These are phyloP conservation scores for Lineus longissimus DNA, from an alignment of 1,140 invertebrate species.

Conservation along the genomic window DNA sequence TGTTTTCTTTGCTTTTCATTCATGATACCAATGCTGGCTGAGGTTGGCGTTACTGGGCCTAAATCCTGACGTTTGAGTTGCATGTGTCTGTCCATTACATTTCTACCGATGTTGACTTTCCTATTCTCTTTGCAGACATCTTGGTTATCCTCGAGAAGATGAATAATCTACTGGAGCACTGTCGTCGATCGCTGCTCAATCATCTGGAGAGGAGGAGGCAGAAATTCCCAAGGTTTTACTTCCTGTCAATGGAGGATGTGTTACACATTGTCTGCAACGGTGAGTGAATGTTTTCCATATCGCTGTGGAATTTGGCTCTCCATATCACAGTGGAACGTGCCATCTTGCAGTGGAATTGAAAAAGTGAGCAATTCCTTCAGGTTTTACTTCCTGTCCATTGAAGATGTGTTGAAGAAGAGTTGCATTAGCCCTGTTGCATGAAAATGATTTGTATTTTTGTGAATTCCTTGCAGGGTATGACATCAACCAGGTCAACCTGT, in stretches of 20 bases:
- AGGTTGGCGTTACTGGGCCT: too few species aligned
- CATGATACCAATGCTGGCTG: too few species aligned
- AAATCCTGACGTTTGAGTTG: too few species aligned
- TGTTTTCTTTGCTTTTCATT: too few species aligned
- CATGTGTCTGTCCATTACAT: too few species aligned
- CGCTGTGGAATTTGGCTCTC: too few species aligned
- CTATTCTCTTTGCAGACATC: conserved; percentile 36
- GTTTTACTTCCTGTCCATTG: conserved; percentile 52
- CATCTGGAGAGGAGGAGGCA: conserved; percentile 42
- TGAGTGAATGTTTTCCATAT: conserved; percentile 18
- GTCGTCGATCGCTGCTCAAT: conserved; percentile 40
- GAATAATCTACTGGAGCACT: conserved; percentile 39
- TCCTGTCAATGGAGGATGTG: conserved; percentile 51
- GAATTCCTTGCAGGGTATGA: conserved; percentile 42
- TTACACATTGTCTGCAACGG: conserved; percentile 51
- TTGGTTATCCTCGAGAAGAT: conserved; percentile 48
- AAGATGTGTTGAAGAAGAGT: conserved; percentile 52
- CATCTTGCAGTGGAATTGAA: too few species aligned
- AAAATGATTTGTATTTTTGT: too few species aligned
- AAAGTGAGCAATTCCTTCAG: too few species aligned
- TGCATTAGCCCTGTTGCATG: too few species aligned
- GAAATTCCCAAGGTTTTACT: conserved; percentile 51
- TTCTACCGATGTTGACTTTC: too few species aligned
- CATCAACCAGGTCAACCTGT: conserved; percentile 45
- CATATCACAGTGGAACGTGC: too few species aligned